These are phyloP conservation scores for Rhamnusium bicolor DNA, from an alignment of 2,888 invertebrate genomes.

Conservation along the genomic window DNA sequence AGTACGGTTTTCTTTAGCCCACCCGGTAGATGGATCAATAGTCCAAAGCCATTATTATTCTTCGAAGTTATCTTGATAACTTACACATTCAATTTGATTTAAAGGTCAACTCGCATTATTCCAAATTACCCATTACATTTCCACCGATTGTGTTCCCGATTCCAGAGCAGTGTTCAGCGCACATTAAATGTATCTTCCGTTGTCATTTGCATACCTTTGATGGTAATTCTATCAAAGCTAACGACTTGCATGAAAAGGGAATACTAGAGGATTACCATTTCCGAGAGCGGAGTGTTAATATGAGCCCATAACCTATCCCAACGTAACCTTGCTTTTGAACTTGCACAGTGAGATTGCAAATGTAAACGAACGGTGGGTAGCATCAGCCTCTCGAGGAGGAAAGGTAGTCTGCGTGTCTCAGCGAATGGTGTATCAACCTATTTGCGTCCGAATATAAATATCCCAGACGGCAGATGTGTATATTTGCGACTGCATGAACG, in stretches of 20 bases:
- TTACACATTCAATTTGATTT: not conserved
- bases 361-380: conserved; percentile 30
- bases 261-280: conserved; percentile 30
- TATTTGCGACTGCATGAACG: conserved; percentile 53
- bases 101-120: conserved; percentile 15
- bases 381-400: conserved; percentile 31
- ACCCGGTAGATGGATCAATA: too few relatives aligned
- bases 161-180: conserved; percentile 3
- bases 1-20: too few relatives aligned
- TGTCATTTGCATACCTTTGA: conserved; percentile 35
- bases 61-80: not conserved
- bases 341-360: conserved; percentile 44
- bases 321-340: conserved; percentile 56
- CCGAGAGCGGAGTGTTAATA: conserved; percentile 34
- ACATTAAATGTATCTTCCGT: conserved; percentile 24
- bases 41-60: too few relatives aligned
- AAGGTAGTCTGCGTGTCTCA: conserved; percentile 45
- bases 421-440: conserved; percentile 49
- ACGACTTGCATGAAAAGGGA: conserved; percentile 31
- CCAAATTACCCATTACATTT: conserved; percentile 21
- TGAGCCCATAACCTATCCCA: conserved; percentile 55
- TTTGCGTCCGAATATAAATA: conserved; percentile 62
- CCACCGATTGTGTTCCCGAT: conserved; percentile 10
- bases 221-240: conserved; percentile 40
- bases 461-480: conserved; percentile 62